phyloP scores from a whole-genome alignment of 2,113 vertebrate species.

The Varanus salvator region DNA sequence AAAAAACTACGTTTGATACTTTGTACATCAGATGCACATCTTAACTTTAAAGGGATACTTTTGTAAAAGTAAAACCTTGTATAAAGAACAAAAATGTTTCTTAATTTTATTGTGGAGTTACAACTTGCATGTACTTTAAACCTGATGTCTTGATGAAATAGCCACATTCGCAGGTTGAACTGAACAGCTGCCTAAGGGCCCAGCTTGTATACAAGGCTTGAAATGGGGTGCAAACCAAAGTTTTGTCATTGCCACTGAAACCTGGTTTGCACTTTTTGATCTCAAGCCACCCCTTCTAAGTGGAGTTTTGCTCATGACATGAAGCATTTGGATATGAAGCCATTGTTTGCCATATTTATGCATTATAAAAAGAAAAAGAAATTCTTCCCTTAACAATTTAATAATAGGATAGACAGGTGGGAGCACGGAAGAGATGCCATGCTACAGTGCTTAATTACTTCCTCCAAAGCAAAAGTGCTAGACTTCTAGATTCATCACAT shows the following conservation, averaged over 20 bases:
- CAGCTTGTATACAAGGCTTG: conserved; percentile 76
- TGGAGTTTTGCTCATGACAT: conserved; percentile 76
- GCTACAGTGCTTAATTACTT: conserved; percentile 64
- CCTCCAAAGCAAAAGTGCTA: conserved; percentile 64
- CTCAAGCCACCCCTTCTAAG: conserved; percentile 73
- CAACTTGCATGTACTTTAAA: conserved; percentile 83
- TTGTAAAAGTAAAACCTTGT: conserved; percentile 90
- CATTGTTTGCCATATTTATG: conserved; percentile 79
- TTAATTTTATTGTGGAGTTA: conserved; percentile 86
- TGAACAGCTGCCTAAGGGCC: conserved; percentile 71
- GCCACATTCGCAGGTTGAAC: conserved; percentile 73
- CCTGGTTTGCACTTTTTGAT: conserved; percentile 76
- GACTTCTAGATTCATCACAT: conserved; percentile 70
- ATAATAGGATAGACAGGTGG: conserved; percentile 66
- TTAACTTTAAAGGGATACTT: conserved; percentile 91
- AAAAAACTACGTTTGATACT: conserved; percentile 89
- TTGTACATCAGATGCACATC: conserved; percentile 92
- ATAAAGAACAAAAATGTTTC: conserved; percentile 87
- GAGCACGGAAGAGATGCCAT: conserved; percentile 64
- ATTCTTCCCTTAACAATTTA: conserved; percentile 72
- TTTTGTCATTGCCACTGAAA: conserved; percentile 77
- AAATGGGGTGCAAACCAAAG: conserved; percentile 73
- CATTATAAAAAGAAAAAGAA: conserved; percentile 70
- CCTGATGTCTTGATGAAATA: conserved; percentile 77
- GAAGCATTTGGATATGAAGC: conserved; percentile 82